These are phyloP conservation scores for Megaustenia siamemsis DNA, from an alignment of 2,888 invertebrate genomes.

Conservation along the genomic window DNA sequence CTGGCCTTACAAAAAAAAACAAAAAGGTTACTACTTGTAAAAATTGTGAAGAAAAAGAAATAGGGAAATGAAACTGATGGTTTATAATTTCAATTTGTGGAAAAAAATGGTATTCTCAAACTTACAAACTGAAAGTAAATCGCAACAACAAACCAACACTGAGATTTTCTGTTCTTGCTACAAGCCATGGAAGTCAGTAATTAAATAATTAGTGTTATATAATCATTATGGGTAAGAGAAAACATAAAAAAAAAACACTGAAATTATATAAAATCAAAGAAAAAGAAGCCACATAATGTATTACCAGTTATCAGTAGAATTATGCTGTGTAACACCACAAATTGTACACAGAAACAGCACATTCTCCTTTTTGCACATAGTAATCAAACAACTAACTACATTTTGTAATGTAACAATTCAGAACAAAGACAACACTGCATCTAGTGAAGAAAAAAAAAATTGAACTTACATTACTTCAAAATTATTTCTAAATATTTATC, in stretches of 20 bases:
- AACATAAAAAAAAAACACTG: not conserved
- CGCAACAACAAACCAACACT: not conserved
- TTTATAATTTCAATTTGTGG: not conserved
- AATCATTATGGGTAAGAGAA: not conserved
- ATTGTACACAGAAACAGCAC: not conserved
- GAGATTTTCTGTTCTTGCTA: not conserved
- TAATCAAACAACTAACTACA: not conserved
- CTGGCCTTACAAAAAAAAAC: not conserved
- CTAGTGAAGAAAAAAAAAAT: not conserved
- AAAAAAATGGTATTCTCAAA: not conserved
- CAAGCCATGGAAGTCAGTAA: slow-evolving; percentile 6
- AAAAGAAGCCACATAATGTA: not conserved
- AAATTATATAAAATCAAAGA: no score
- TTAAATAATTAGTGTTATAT: not conserved
- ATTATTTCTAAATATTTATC: not conserved
- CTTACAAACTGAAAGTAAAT: not conserved
- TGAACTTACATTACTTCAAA: not conserved
- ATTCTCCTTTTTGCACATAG: not conserved
- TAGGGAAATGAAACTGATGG: not conserved
- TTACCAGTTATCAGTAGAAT: not conserved
- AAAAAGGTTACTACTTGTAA: not conserved
- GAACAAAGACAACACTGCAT: not conserved
- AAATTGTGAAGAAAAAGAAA: not conserved
- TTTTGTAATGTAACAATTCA: not conserved
- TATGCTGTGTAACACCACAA: not conserved